Percentiles rank a stretch among this genome's conserved stretches.
These are phyloP conservation scores for Caloenas nicobarica DNA, from an alignment of 2,113 vertebrate genomes.

Conservation along the genomic window DNA sequence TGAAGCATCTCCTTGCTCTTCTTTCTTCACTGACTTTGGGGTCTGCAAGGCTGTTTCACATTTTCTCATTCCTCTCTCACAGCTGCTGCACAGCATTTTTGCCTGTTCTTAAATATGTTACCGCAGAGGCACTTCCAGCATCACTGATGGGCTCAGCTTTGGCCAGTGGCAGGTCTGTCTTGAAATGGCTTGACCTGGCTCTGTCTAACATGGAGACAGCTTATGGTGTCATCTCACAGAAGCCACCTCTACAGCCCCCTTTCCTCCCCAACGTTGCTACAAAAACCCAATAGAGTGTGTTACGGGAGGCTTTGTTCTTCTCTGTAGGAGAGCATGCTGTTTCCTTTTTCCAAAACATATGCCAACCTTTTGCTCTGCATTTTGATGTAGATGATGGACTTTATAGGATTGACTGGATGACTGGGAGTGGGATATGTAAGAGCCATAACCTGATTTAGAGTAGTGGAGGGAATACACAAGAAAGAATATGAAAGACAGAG, in stretches of 20 bases:
- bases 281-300: not conserved
- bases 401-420: not conserved
- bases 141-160: not conserved
- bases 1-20: not conserved
- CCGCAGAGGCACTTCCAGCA: rapidly evolving
- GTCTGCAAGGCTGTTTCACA: not conserved
- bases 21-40: not conserved
- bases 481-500: not conserved
- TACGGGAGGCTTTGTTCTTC: not conserved
- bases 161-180: not conserved
- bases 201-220: not conserved
- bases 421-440: not conserved
- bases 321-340: not conserved
- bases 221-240: not conserved
- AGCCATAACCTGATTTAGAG: not conserved
- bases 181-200: not conserved
- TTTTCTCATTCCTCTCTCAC: not conserved
- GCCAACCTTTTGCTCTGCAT: not conserved
- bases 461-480: not conserved
- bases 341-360: not conserved
- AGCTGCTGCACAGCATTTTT: not conserved
- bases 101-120: not conserved
- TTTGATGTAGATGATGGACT: not conserved
- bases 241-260: not conserved
- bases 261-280: not conserved